A percentile compares a stretch with the other conserved stretches of the same genome.
These are phyloP conservation scores for Andrena trimmerana DNA, from an alignment of 2,888 invertebrate genomes.

Conservation along the genomic window DNA sequence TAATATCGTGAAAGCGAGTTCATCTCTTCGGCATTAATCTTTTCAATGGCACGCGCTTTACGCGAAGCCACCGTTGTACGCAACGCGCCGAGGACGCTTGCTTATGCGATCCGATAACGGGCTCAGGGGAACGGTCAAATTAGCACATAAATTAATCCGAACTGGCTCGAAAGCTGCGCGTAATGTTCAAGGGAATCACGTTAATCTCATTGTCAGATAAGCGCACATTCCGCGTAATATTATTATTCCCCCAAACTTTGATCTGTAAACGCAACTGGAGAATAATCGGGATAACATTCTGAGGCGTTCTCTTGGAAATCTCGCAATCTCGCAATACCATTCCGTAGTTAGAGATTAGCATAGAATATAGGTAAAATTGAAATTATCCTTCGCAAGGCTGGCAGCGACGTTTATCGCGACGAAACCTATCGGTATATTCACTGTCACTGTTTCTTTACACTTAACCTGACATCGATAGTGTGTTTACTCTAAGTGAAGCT, in stretches of 20 bases:
- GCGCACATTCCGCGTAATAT: not conserved
- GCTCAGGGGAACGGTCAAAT: no score
- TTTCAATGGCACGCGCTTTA: no score
- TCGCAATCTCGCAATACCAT: not conserved
- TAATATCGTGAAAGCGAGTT: no score
- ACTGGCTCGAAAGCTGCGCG: no score
- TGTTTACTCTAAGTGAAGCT: not conserved
- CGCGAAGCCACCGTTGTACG: no score
- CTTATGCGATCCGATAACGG: no score
- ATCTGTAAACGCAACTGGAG: not conserved
- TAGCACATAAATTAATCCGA: no score
- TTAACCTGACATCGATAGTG: not conserved
- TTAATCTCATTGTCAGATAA: not conserved
- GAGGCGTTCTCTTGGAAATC: not conserved
- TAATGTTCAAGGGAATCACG: not conserved
- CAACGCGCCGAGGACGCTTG: no score
- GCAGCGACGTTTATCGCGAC: not conserved
- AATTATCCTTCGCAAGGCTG: not conserved
- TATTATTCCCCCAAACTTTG: not conserved
- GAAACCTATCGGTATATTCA: not conserved
- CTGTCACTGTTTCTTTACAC: not conserved
- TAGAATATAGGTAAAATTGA: not conserved
- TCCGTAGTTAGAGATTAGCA: not conserved
- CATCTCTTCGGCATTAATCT: no score
- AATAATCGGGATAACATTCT: not conserved